Evolutionary conservation across 2,888 invertebrate species (phyloP), one percentile per base, ranked within the genome.

Genomic region (Lamproptera curius): DNA sequence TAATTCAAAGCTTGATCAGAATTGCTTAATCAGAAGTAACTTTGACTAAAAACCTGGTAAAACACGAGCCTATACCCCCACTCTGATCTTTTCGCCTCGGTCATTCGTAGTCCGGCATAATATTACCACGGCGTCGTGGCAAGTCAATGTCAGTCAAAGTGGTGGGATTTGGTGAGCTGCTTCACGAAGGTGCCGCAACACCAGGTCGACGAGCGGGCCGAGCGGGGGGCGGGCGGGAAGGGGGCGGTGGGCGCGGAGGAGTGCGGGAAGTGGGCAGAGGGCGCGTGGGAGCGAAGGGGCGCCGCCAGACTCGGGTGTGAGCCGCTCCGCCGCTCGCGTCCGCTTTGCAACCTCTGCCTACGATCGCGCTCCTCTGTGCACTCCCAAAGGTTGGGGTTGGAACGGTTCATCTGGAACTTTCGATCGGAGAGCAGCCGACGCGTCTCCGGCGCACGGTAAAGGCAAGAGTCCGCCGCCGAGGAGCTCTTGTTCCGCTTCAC

Each of bases 181-280:
- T 92, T 92, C 73, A 94, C 93, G 82, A 94, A 93, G 60, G 92
- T 91, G 72, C 93, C 94, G 77, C 94, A 94, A 78, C 94, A 94
- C 94, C 94, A 94, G 17, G 92, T 91, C 57, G 91, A 90, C 51
- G 92, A 91, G 60, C 91, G 89, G 34, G 90, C 88, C 46, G 90
- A 89, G 63, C 83, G 83, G 17, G 62, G 72, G 50, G 63, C 64
- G 48, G 60, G 71, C 28, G 57, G 45, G 60, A 54, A 54, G 63
- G 58, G 40, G 62, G 63, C 35, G 55, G 47, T 47, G 57, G 28
- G 28, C 55, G 66, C 48, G 65, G 53, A 33, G 50, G 40, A 38
- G 52, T 43, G 15, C 53, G 50, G 16, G 63, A 53, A 42, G 58
- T 54, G 33, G 58, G 50, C 42, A 55, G 54, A 28, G 48, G 49